Base-by-base conservation (phyloP, 2,113 vertebrate species). In the Clarias magur region DNA sequence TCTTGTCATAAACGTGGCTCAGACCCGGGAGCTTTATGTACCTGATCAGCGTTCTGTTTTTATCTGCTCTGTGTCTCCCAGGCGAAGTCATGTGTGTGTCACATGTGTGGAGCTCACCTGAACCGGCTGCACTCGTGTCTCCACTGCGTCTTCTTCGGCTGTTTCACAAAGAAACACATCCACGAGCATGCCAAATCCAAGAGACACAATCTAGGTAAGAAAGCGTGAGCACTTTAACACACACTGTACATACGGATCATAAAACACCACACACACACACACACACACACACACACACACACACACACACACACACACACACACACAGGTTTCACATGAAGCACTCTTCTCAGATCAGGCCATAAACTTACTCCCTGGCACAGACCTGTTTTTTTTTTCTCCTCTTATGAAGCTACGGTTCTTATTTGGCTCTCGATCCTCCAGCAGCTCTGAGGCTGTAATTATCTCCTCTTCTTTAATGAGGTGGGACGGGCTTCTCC, bases 131-230 rank as follows among this genome's bases (percentile, higher is more conserved):
- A 99, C 93, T 99, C 98, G 91, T 99, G 98, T 94, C 97, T 99
- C 88, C 97, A 99, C 94, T 99, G 98, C 85, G 98, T 99, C 91
- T 99, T 99, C 96, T 99, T 99, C 53, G 98, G 98, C 95, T 99
- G 98, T 92, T 99, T 99, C 91, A 97, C 96, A 80, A 99, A 98
- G 97, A 99, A 99, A 92, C 98, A 99, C 91, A 99, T 99, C 92
- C 98, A 99, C 85, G 98, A 99, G 82, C 98, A 99, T 86, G 98
- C 98, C 34, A 99, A 99, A 95, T 96, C 95, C 91, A 99, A 99
- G 90, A 96, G 98, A 94, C 98, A 99, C 95, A 98, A 99, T 92
- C 95, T 99, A 93, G 98, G 98, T 99, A 95, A 97, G 97, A 80
- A 21, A 23, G 27, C 79, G 75, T 60, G 53, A 27, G 19, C 81